phyloP scores from a whole-genome alignment of 2,888 invertebrate genomes.

The Odontomyia ornata region DNA sequence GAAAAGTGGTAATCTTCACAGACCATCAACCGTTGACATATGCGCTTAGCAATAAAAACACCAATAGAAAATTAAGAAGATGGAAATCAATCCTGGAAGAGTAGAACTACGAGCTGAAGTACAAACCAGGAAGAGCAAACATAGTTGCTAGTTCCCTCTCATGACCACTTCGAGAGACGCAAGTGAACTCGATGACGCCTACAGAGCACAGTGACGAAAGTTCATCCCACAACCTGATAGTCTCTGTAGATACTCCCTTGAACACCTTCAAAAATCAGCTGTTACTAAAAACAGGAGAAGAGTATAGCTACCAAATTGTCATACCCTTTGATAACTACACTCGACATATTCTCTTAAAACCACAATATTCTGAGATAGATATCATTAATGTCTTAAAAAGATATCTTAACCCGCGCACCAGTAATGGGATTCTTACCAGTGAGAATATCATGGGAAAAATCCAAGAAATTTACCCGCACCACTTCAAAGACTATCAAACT shows the following conservation, averaged over 20 bases:
- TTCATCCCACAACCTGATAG: slow-evolving; percentile 1
- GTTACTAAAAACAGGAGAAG: not conserved
- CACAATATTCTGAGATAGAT: not conserved
- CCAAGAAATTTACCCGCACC: slow-evolving; percentile 1
- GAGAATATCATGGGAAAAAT: not conserved
- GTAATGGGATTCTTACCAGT: slow-evolving; percentile 14
- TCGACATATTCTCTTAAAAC: not conserved
- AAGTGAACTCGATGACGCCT: no score
- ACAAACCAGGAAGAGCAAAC: not conserved
- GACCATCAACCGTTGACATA: slow-evolving; percentile 2
- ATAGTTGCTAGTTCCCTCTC: not conserved
- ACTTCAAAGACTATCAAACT: not conserved
- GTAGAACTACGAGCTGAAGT: not conserved
- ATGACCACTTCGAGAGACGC: no score
- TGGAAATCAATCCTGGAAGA: not conserved
- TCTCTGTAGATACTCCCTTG: not conserved
- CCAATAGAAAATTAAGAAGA: not conserved
- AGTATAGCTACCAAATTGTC: not conserved
- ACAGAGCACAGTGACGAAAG: no score
- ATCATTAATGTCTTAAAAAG: slow-evolving; percentile 15
- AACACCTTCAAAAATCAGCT: slow-evolving; percentile 3
- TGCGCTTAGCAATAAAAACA: not conserved
- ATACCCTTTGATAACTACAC: not conserved
- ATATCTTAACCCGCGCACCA: slow-evolving; percentile 14
- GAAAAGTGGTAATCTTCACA: not conserved